Conservation (phyloP, 2,888 invertebrate genomes). For the Clitarchus hookeri region DNA sequence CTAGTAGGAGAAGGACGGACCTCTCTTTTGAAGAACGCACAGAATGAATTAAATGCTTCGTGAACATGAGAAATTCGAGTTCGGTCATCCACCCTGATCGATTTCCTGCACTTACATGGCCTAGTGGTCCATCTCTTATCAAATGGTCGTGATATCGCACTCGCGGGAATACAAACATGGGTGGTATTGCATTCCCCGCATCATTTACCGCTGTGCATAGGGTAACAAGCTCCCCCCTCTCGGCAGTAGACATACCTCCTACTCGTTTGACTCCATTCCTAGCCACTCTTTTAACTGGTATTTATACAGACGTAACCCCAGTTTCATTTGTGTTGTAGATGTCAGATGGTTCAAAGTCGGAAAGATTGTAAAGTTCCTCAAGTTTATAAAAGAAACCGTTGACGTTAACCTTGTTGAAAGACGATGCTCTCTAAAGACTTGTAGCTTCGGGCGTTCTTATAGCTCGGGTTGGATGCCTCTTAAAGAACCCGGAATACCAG, state of each 20-base stretch:
- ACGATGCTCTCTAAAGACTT: background rate
- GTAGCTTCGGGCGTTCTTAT: background rate
- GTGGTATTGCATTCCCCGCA: too few relatives aligned
- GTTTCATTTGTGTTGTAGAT: background rate
- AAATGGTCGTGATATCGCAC: constrained; percentile 16
- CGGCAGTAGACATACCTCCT: too few relatives aligned
- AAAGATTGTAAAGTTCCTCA: background rate
- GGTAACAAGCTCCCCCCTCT: too few relatives aligned
- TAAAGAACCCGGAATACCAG: too few relatives aligned
- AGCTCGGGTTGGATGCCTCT: background rate
- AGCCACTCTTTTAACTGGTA: too few relatives aligned
- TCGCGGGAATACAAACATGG: too few relatives aligned
- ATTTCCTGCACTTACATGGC: background rate
- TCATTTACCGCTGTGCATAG: too few relatives aligned
- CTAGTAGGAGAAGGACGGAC: too few relatives aligned
- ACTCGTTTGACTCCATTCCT: too few relatives aligned
- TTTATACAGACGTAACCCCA: too few relatives aligned
- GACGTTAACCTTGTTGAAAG: background rate
- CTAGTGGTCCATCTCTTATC: background rate
- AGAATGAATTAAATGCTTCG: background rate
- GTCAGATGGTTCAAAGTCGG: background rate
- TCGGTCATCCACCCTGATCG: background rate
- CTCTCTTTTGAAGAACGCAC: too few relatives aligned
- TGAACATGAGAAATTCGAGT: too few relatives aligned
- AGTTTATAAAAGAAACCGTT: background rate